Conservation (phyloP, 2,888 invertebrate genomes). For the Drosophila kambysellisi region DNA sequence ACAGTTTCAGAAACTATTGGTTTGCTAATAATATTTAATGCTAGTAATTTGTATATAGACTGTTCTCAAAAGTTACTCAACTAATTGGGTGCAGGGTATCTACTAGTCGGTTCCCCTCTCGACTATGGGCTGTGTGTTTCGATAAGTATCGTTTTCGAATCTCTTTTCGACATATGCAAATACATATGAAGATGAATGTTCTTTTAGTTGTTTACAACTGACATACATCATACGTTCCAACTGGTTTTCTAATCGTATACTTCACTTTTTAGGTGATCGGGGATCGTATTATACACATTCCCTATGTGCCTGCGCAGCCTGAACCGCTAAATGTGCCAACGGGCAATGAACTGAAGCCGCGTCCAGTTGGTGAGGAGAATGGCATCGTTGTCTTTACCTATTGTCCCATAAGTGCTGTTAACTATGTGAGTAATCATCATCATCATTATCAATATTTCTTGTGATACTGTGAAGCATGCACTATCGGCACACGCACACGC, state of each 20-base stretch:
- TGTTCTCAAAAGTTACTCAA: background rate
- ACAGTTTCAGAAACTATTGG: too few relatives aligned
- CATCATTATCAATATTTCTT: background rate
- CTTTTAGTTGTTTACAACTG: background rate
- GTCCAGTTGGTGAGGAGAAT: slow-evolving; percentile 94
- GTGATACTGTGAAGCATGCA: slow-evolving; percentile 15
- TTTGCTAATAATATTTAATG: background rate
- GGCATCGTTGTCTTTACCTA: slow-evolving; percentile 94
- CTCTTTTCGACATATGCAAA: background rate
- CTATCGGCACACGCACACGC: slow-evolving; percentile 22
- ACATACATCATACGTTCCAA: background rate
- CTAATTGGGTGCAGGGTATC: background rate
- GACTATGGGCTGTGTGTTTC: background rate
- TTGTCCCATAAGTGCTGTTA: slow-evolving; percentile 93
- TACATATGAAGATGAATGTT: background rate
- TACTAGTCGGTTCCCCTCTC: background rate
- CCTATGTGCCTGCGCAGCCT: slow-evolving; percentile 89
- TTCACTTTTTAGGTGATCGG: slow-evolving; percentile 89
- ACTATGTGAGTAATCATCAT: slow-evolving; percentile 89
- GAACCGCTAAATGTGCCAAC: slow-evolving; percentile 93
- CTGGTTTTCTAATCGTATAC: background rate
- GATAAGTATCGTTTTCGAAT: background rate
- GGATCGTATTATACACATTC: slow-evolving; percentile 92
- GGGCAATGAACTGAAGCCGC: slow-evolving; percentile 92
- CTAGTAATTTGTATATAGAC: background rate